Evolutionary conservation across 2,888 invertebrate species (phyloP).

Genomic region (Polydesmus complanatus): DNA sequence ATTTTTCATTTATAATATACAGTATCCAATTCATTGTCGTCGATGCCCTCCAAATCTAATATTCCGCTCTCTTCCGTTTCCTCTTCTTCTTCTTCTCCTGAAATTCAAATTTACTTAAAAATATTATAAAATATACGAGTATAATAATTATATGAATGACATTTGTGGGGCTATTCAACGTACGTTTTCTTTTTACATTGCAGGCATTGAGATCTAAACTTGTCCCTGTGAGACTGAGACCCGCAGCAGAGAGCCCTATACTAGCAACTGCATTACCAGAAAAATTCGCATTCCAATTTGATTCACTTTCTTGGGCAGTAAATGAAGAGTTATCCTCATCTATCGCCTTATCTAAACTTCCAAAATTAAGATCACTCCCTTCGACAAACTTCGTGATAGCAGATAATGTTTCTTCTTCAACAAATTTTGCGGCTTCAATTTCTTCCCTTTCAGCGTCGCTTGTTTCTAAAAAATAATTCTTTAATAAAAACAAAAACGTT

Average conservation of each 20-base stretch:
- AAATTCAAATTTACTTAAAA: too few species aligned
- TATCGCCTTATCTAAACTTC: too few species aligned
- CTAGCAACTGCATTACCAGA: too few species aligned
- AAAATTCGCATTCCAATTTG: too few species aligned
- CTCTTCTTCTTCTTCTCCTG: constrained; percentile 5
- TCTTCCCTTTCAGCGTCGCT: constrained; percentile 15
- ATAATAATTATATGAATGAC: too few species aligned
- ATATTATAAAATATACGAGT: too few species aligned
- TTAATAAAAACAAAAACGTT: background rate
- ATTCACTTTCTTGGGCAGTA: too few species aligned
- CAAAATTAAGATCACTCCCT: too few species aligned
- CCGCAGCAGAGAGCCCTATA: background rate
- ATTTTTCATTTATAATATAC: constrained; percentile 22
- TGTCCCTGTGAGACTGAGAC: background rate
- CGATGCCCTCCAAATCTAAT: constrained; percentile 52
- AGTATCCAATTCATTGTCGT: constrained; percentile 78
- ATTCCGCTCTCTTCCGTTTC: constrained; percentile 35
- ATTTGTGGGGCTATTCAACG: too few species aligned
- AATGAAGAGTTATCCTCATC: too few species aligned
- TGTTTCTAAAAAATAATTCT: constrained; percentile 1
- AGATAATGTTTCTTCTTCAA: constrained; percentile 17
- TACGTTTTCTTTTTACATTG: too few species aligned
- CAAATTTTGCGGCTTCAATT: constrained; percentile 12
- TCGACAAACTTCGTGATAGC: constrained; percentile 8
- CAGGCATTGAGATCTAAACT: too few species aligned